Percentiles rank a stretch among this genome's conserved stretches.
These are phyloP conservation scores for Physeter macrocephalus DNA, from an alignment of 2,113 vertebrate species.

Conservation along the genomic window DNA sequence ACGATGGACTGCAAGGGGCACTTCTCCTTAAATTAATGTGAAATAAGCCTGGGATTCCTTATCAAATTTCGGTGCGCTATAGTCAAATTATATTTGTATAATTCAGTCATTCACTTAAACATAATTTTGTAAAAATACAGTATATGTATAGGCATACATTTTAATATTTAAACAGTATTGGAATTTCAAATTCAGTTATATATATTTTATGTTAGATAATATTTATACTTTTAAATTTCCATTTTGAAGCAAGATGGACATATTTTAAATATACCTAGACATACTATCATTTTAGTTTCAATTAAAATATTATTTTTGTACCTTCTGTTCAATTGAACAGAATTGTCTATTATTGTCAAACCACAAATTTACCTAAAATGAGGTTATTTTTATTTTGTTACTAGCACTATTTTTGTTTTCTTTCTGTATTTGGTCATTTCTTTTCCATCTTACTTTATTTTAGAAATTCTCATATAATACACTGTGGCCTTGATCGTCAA, in stretches of 20 bases:
- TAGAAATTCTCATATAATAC: neutral
- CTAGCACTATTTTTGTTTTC: neutral
- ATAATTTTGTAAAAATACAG: neutral
- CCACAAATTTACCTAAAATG: neutral
- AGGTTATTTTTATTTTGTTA: neutral
- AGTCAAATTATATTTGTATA: neutral
- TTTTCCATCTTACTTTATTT: neutral
- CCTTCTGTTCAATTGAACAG: neutral
- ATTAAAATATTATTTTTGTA: neutral
- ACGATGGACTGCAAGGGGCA: too few species aligned
- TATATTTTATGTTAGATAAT: neutral
- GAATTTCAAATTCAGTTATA: neutral
- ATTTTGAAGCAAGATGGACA: neutral
- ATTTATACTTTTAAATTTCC: neutral
- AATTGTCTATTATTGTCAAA: neutral
- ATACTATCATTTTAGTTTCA: neutral
- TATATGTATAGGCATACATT: neutral
- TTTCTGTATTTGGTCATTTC: neutral
- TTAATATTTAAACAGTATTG: neutral
- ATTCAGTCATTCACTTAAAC: neutral
- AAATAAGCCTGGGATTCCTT: neutral
- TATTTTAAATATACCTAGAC: neutral
- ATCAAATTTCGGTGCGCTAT: neutral
- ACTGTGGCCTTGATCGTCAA: neutral
- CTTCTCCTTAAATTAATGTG: neutral